Evolutionary conservation across 1,140 invertebrate species (phyloP).

Genomic region (Tribolium castaneum): DNA sequence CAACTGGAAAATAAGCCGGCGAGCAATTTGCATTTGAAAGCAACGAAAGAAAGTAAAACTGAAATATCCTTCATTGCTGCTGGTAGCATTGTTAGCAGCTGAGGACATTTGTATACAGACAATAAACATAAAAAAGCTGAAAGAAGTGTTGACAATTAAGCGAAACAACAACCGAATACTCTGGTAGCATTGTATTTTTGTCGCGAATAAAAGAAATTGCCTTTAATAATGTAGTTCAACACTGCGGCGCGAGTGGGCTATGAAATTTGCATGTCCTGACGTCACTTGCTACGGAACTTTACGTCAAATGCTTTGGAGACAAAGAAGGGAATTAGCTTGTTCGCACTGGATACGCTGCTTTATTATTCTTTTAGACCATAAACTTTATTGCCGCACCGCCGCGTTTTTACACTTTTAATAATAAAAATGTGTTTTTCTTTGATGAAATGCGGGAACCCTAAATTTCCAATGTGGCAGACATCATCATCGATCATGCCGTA

Average conservation of each 20-base stretch:
- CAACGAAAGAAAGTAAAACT: slow-evolving; percentile 51
- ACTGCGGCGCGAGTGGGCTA: slow-evolving; percentile 47
- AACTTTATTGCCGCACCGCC: slow-evolving; percentile 36
- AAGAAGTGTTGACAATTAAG: slow-evolving; percentile 60
- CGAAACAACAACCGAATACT: slow-evolving; percentile 53
- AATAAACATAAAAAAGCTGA: slow-evolving; percentile 56
- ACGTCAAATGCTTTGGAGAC: slow-evolving; percentile 53
- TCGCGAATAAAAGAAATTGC: slow-evolving; percentile 58
- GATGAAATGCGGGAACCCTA: neutral
- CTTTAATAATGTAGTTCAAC: slow-evolving; percentile 58
- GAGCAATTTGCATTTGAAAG: slow-evolving; percentile 56
- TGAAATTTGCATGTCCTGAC: slow-evolving; percentile 58
- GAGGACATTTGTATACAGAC: slow-evolving; percentile 54
- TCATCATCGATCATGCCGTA: too few relatives aligned
- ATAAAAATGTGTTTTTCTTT: slow-evolving; percentile 13
- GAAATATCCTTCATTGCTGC: slow-evolving; percentile 51
- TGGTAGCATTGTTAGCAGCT: slow-evolving; percentile 51
- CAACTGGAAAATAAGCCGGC: slow-evolving; percentile 29
- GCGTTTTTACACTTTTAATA: slow-evolving; percentile 31
- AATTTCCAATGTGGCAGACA: too few relatives aligned
- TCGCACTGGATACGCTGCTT: slow-evolving; percentile 41
- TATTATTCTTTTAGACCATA: slow-evolving; percentile 45
- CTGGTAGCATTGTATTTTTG: slow-evolving; percentile 55
- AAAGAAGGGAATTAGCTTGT: slow-evolving; percentile 47
- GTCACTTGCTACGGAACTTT: slow-evolving; percentile 51